Conservation (phyloP, 2,888 invertebrate species). For the Acleris holmiana region DNA sequence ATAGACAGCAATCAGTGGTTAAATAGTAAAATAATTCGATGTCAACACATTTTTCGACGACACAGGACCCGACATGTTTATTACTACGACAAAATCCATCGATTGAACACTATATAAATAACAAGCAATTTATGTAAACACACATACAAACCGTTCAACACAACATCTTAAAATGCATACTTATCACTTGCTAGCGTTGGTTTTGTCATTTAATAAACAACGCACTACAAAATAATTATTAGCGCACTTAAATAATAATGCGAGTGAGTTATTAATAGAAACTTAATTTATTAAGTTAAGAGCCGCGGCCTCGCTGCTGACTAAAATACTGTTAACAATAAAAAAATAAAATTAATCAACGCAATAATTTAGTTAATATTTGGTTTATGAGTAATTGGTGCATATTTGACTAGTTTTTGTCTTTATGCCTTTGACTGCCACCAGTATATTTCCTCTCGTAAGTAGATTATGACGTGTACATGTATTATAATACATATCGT, state of each 20-base stretch:
- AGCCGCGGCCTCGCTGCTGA: constrained; percentile 29
- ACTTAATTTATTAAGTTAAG: constrained; percentile 17
- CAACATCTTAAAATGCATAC: constrained; percentile 32
- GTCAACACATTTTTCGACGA: neutral
- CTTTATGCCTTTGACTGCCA: no score
- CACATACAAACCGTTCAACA: constrained; percentile 17
- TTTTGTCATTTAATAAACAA: no score
- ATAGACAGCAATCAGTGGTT: no score
- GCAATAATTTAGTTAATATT: constrained; percentile 33
- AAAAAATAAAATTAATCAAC: constrained; percentile 26
- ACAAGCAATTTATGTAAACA: constrained; percentile 26
- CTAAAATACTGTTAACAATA: constrained; percentile 32
- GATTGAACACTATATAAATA: constrained; percentile 19
- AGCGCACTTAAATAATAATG: constrained; percentile 18
- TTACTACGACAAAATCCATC: neutral
- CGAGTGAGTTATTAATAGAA: constrained; percentile 12
- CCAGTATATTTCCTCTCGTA: no score
- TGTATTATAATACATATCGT: no score
- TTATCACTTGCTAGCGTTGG: constrained; percentile 20
- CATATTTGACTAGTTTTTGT: constrained; percentile 10
- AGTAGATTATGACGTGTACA: no score
- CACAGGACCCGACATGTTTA: neutral
- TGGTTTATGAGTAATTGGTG: constrained; percentile 34
- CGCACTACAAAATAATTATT: constrained; percentile 12
- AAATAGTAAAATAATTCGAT: neutral